A percentile compares a stretch with the other conserved stretches of the same genome.
Conservation (phyloP, 2,113 vertebrate genomes). For the Anseranas semipalmata region DNA sequence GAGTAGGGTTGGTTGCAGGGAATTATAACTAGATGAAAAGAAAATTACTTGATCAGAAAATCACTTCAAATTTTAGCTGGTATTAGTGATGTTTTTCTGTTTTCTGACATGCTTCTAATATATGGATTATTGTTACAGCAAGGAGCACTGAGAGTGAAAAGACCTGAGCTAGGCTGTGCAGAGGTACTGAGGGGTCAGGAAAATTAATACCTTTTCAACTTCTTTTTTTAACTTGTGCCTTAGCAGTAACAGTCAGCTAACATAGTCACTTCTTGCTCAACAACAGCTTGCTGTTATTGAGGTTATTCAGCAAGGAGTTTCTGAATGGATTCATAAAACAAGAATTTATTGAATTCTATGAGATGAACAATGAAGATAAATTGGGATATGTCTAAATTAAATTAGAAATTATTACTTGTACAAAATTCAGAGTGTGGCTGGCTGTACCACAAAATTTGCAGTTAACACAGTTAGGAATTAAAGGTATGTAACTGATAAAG, state of each 20-base stretch:
- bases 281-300: conserved; percentile 26
- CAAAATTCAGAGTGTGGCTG: conserved; percentile 42
- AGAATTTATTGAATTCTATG: conserved; percentile 53
- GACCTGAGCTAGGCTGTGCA: background rate
- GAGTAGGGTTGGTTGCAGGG: background rate
- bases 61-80: background rate
- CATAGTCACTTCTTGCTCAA: background rate
- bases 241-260: background rate
- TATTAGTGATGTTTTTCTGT: background rate
- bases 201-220: background rate
- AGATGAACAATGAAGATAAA: conserved; percentile 58
- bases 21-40: background rate
- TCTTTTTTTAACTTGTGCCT: background rate
- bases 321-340: conserved; percentile 43
- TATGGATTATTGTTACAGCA: background rate
- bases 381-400: conserved; percentile 63
- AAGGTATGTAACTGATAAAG: conserved; percentile 68
- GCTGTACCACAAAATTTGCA: conserved; percentile 27
- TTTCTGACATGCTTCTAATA: background rate
- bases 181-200: background rate
- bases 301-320: conserved; percentile 44
- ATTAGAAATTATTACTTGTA: conserved; percentile 73
- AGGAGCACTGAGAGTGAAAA: background rate
- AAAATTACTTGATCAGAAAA: conserved; percentile 24
- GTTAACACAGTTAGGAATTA: conserved; percentile 62